Base-by-base conservation (phyloP, 2,888 invertebrate species). In the Acleris emargana region DNA sequence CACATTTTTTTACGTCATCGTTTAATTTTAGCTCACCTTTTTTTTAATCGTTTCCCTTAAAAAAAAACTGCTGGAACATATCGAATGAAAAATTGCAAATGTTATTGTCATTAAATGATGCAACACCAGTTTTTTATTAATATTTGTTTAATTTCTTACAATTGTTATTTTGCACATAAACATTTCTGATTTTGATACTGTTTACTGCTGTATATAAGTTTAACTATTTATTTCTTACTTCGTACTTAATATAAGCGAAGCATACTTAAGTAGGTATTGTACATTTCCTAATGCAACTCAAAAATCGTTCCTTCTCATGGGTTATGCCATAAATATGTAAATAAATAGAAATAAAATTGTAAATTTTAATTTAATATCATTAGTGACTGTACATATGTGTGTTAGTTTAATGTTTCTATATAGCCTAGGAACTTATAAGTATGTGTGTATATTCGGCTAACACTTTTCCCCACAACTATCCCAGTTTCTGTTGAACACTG, bases 401-500 rank as follows among this genome's bases (percentile, higher is more conserved):
- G 74, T 75, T 75, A 76, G 72, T 69, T 58, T 67, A 69, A 69
- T 52, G 59, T 64, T 64, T 60, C 53, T 64, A 64, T 63, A 58
- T 60, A 60, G 64, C 16, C 53, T 60, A 64, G 54, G 70, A 76
- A 72, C 75, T 73, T 71, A 72, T 79, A 78, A 82, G 81, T 79
- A 75, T 81, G 84, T 84, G 84, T 87, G 84, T 86, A 82, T 83
- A 86, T 82, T 76, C 70, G 79, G 78, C 77, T 80, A 77, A 73
- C 62, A 77, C 69, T 76, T 79, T 74, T 76, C 72, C 73, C 74
- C 70, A 74, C 76, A 80, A 84, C 78, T 83, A 81, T 88, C 79
- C 73, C 76, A 77, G 72, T 66, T 58, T 66, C 69, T 66, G 66
- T 72, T 69, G 68, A 71, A 73, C 71, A 67, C 67, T 68, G 72